Base-by-base conservation (phyloP, 1,140 invertebrate species). In the Drosophila arizonae region DNA sequence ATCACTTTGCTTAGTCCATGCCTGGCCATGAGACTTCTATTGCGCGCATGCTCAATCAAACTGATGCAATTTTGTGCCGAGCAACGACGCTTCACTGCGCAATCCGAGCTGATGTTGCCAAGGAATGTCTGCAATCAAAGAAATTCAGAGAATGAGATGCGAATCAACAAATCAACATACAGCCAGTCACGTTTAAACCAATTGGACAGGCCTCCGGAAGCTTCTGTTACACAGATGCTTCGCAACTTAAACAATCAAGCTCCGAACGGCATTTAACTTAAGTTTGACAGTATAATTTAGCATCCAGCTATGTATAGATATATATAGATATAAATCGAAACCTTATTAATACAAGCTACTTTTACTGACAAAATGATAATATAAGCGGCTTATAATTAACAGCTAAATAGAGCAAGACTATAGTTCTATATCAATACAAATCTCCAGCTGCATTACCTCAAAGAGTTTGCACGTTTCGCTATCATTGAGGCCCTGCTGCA, bases 401-500 rank as follows among this genome's bases (percentile, higher is more conserved):
- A 15, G 15, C n/a, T 15, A 43, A 33, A 0, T n/a, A n/a, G n/a
- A n/a, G n/a, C 41, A n/a, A 45, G 4, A 11, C 46, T 50, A 4
- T 13, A 50, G 46, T 17, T 50, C 17, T 50, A 26, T 50, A 24
- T 21, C 21, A 11, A 24, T 50, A 1, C 17, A 1, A 1, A 10
- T 6, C 17, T 13, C 15, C 9, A 1, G 36, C 15, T 30, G 26
- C 2, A 92, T 95, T 94, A 58, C 91, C 76, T 92, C 91, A 13
- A 91, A 77, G 6, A 92, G 55, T 36, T 91, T 92, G 58, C 80
- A 82, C 3, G 95, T 93, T 90, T 97, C 95, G 77, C 94, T 94
- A 77, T 97, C 96, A 76, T 93, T 95, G 50, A 95, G 94, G 84
- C 95, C 96, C 52, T 93, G 93, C 70, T 96, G 96, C 17, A 97